Conservation (phyloP, 2,113 vertebrate species). For the Cavia porcellus region DNA sequence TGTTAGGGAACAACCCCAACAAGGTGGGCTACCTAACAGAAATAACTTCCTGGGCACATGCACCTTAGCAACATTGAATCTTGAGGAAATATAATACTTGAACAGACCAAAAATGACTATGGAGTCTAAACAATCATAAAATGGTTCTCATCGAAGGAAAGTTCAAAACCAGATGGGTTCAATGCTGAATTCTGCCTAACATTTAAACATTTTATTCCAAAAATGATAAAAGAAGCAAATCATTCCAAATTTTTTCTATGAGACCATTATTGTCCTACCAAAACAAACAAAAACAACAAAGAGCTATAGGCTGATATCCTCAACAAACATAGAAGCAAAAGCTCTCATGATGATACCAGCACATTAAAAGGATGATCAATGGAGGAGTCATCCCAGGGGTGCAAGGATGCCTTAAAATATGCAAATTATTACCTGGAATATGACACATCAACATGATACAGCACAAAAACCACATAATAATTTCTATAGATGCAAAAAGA, state of each 20-base stretch:
- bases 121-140: not conserved
- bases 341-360: not conserved
- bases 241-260: not conserved
- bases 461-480: not conserved
- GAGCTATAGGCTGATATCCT: not conserved
- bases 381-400: no score
- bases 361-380: not conserved
- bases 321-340: not conserved
- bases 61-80: not conserved
- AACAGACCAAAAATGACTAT: not conserved
- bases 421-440: not conserved
- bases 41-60: not conserved
- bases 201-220: not conserved
- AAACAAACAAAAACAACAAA: not conserved
- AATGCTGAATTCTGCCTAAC: not conserved
- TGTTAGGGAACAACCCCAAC: not conserved
- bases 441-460: not conserved
- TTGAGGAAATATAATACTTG: not conserved
- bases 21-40: not conserved
- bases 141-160: not conserved
- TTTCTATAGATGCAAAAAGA: not conserved
- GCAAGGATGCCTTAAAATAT: not conserved
- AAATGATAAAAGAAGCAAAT: not conserved
- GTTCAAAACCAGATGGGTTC: not conserved
- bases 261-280: not conserved